Percentiles rank a stretch among this genome's conserved stretches.
Evolutionary conservation across 1,140 invertebrate genomes (phyloP).

Genomic region (Cheumatopsyche charites): DNA sequence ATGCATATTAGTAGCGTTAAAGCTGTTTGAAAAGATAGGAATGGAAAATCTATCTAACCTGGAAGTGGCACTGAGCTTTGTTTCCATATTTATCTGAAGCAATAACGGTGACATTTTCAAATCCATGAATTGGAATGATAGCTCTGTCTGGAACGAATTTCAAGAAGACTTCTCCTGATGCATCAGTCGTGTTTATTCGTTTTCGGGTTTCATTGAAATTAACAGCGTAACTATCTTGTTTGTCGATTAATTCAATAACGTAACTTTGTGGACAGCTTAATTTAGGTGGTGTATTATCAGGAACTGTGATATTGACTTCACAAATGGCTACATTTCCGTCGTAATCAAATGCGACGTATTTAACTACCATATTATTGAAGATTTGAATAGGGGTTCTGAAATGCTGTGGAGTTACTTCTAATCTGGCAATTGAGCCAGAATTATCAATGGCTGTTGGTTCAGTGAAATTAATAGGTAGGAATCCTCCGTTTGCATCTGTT

Average conservation of each 20-base stretch:
- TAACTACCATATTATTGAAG: constrained; percentile 90
- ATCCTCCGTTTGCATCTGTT: constrained; percentile 82
- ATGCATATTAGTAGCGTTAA: neutral
- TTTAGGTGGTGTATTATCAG: constrained; percentile 92
- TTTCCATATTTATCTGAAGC: constrained; percentile 91
- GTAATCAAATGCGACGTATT: constrained; percentile 95
- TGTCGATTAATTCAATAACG: constrained; percentile 88
- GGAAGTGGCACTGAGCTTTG: constrained; percentile 90
- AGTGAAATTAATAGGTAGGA: constrained; percentile 89
- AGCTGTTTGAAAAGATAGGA: neutral
- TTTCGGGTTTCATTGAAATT: constrained; percentile 92
- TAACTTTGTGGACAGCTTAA: constrained; percentile 95
- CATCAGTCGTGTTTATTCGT: constrained; percentile 86
- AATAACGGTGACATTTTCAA: constrained; percentile 92
- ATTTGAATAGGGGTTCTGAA: constrained; percentile 89
- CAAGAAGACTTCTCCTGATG: constrained; percentile 85
- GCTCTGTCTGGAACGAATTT: constrained; percentile 86
- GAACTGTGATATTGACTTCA: constrained; percentile 93
- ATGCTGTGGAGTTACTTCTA: constrained; percentile 89
- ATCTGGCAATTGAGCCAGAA: constrained; percentile 88
- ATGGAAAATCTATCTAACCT: constrained; percentile 66
- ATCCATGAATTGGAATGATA: constrained; percentile 86
- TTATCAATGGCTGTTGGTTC: constrained; percentile 93
- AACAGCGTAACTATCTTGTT: constrained; percentile 87
- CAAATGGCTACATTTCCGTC: constrained; percentile 97